These are phyloP conservation scores for Brachystomella parvula DNA, from an alignment of 1,140 invertebrate genomes.

Conservation along the genomic window DNA sequence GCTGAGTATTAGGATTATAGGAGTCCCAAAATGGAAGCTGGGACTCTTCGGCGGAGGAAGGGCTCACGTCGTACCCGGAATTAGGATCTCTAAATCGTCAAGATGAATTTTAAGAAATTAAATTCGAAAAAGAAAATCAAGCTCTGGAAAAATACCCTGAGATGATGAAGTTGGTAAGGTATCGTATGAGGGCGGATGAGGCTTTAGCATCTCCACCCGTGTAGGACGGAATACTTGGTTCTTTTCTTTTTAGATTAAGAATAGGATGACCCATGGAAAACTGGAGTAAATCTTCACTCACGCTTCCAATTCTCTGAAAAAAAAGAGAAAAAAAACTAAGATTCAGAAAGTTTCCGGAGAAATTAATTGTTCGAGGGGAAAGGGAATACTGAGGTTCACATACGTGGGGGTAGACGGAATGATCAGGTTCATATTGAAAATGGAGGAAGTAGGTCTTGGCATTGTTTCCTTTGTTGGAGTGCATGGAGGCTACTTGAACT, in stretches of 20 bases:
- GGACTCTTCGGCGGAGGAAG: slow-evolving; percentile 36
- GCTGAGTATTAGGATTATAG: slow-evolving; percentile 45
- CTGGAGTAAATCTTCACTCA: slow-evolving; percentile 36
- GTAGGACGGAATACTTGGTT: slow-evolving; percentile 32
- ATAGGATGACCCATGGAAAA: slow-evolving; percentile 36
- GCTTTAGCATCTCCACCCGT: slow-evolving; percentile 55
- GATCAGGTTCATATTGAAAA: slow-evolving; percentile 69
- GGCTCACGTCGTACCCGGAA: slow-evolving; percentile 31
- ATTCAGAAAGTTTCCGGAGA: not conserved
- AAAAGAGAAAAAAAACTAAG: not conserved
- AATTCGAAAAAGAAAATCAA: not conserved
- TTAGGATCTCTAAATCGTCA: slow-evolving; percentile 40
- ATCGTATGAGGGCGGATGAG: slow-evolving; percentile 65
- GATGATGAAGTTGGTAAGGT: slow-evolving; percentile 71
- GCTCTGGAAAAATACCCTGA: slow-evolving; percentile 56
- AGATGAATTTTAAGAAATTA: slow-evolving; percentile 19
- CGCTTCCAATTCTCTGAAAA: slow-evolving; percentile 33
- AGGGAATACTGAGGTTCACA: slow-evolving; percentile 16
- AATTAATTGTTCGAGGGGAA: not conserved
- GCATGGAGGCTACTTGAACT: slow-evolving; percentile 67
- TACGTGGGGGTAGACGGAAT: slow-evolving; percentile 69
- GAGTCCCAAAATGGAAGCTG: slow-evolving; percentile 42
- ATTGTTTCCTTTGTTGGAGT: slow-evolving; percentile 59
- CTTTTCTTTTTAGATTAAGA: slow-evolving; percentile 12
- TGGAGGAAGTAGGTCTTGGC: slow-evolving; percentile 77